Base-by-base conservation (phyloP, 2,888 invertebrate genomes). In the Drosophila dives region DNA sequence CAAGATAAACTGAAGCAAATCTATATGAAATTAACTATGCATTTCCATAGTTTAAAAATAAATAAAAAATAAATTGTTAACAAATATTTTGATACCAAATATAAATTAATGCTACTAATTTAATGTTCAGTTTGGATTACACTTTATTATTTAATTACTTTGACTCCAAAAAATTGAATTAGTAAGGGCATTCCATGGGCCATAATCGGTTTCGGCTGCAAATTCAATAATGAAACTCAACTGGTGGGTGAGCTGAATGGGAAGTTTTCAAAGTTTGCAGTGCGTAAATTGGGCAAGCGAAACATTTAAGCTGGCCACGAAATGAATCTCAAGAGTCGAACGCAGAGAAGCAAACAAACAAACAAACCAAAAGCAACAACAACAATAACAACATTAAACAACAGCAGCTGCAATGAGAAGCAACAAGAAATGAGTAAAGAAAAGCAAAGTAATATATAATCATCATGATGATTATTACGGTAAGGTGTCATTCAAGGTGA, bases 401-500 rank as follows among this genome's bases (percentile, higher is more conserved):
- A 20, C 33, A 65, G 45, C 71, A 66, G n/a, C 34, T 56, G 34
- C 33, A 64, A 53, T 56, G 33, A 50, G 58, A 23, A 23, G 55
- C 55, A 75, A 36, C 48, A 66, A 42, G 6, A 63, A 64, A 59
- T 60, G 32, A 55, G 62, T 45, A 59, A 74, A 68, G 64, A 63
- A 72, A 80, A 77, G 59, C 66, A 72, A 72, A 73, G 64, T 68
- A 65, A 81, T 69, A 64, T 64, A 82, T 71, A 77, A 75, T 69
- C 73, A 75, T 82, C 77, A 75, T 80, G 77, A 75, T 80, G 77
- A 80, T 87, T 84, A 83, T 83, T 74, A 65, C 73, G 51, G 62
- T 53, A 70, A 85, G 83, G 88, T 85, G 85, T 86, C 84, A 77
- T 83, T 84, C 78, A 82, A 84, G 89, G 86, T 86, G 89, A 86